phyloP scores from a whole-genome alignment of 2,888 invertebrate species.

The Morinoia aosen region DNA sequence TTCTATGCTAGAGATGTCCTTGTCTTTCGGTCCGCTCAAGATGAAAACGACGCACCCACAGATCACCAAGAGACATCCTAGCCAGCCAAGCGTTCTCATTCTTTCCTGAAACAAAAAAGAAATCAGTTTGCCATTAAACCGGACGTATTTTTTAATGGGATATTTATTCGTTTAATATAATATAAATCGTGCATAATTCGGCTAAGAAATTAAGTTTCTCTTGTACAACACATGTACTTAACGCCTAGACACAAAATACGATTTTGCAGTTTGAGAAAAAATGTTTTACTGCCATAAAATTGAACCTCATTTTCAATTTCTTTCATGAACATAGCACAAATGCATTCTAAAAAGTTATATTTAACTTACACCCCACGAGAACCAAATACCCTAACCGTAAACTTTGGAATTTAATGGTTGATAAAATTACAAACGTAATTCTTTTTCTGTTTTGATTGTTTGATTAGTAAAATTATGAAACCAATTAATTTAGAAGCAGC shows the following conservation, averaged over 20 bases:
- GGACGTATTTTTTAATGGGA: not conserved
- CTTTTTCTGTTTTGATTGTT: no score
- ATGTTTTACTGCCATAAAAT: not conserved
- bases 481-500: no score
- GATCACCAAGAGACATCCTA: slow-evolving; percentile 92
- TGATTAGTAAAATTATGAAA: no score
- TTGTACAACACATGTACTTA: not conserved
- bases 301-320: not conserved
- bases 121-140: not conserved
- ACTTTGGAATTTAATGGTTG: no score
- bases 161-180: not conserved
- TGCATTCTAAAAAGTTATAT: not conserved
- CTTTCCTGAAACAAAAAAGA: slow-evolving; percentile 75
- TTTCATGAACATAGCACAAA: not conserved
- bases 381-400: not conserved
- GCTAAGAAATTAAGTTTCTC: not conserved
- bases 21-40: slow-evolving; percentile 93
- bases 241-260: not conserved
- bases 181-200: not conserved
- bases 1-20: slow-evolving; percentile 84
- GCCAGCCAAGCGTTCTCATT: slow-evolving; percentile 90
- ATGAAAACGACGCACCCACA: slow-evolving; percentile 95
- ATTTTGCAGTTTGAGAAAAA: not conserved
- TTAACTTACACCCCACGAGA: not conserved
- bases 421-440: no score